These are phyloP conservation scores for Brachystomella parvula DNA, from an alignment of 1,140 invertebrate species.

Conservation along the genomic window DNA sequence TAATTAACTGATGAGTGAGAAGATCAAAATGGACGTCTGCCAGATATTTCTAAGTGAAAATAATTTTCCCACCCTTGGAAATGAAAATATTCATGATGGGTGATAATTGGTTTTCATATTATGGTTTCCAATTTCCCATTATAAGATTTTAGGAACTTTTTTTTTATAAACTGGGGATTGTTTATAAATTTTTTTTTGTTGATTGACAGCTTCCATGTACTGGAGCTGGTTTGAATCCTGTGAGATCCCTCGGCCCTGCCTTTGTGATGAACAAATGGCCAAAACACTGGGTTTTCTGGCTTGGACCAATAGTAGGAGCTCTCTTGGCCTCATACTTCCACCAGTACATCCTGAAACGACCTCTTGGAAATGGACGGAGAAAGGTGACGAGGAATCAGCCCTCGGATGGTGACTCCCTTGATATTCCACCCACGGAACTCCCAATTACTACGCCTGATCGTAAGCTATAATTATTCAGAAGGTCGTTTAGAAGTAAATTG, in stretches of 20 bases:
- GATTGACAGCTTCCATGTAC: conserved; percentile 42
- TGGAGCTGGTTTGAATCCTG: conserved; percentile 49
- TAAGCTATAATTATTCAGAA: conserved; percentile 24
- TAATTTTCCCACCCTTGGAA: too few relatives aligned
- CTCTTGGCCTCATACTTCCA: conserved; percentile 33
- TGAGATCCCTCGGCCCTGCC: conserved; percentile 46
- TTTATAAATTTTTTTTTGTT: conserved; percentile 17
- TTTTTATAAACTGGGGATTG: background rate
- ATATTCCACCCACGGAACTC: conserved; percentile 30
- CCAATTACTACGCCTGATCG: conserved; percentile 33
- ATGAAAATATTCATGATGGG: too few relatives aligned
- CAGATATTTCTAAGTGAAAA: too few relatives aligned
- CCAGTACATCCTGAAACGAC: conserved; percentile 27
- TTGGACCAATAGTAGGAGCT: conserved; percentile 30
- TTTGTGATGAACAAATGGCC: conserved; percentile 45
- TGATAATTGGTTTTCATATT: too few relatives aligned
- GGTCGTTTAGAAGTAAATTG: too few relatives aligned
- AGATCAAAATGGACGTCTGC: too few relatives aligned
- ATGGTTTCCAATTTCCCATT: too few relatives aligned
- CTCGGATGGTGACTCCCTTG: conserved; percentile 36
- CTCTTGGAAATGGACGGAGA: too few relatives aligned
- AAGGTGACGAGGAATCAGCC: conserved; percentile 26
- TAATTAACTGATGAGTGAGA: too few relatives aligned
- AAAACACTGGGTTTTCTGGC: conserved; percentile 44
- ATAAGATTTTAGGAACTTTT: too few relatives aligned